phyloP scores from a whole-genome alignment of 2,113 vertebrate genomes.

The Cisticola juncidis region DNA sequence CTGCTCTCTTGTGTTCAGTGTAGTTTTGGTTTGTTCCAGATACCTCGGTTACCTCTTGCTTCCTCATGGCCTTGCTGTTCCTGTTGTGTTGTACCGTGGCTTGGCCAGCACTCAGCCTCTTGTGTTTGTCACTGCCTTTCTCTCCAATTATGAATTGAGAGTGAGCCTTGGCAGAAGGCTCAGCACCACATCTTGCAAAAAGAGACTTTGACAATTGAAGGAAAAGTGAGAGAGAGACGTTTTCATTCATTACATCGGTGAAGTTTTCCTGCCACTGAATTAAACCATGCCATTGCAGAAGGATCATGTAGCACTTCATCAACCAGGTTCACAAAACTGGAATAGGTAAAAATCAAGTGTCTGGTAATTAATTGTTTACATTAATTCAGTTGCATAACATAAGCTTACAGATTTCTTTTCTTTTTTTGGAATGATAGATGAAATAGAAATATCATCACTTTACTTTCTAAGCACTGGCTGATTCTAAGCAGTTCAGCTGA shows the following conservation, averaged over 20 bases:
- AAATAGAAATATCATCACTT: background rate
- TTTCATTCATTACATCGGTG: accelerated
- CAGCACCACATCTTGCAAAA: background rate
- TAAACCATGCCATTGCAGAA: background rate
- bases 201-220: background rate
- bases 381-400: background rate
- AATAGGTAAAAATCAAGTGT: background rate
- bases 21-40: background rate
- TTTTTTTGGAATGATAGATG: background rate
- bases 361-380: background rate
- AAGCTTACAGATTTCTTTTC: background rate
- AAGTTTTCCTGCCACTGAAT: background rate
- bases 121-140: background rate
- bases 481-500: background rate
- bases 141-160: background rate
- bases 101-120: background rate
- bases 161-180: background rate
- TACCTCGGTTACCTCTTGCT: background rate
- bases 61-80: background rate
- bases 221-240: background rate
- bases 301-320: background rate
- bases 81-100: background rate
- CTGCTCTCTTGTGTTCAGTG: background rate
- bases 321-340: background rate
- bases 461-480: background rate